Percentiles rank a stretch among this genome's conserved stretches.
Conservation (phyloP, 92 coral and sea anemone species). For the Phenganax stokvisi region DNA sequence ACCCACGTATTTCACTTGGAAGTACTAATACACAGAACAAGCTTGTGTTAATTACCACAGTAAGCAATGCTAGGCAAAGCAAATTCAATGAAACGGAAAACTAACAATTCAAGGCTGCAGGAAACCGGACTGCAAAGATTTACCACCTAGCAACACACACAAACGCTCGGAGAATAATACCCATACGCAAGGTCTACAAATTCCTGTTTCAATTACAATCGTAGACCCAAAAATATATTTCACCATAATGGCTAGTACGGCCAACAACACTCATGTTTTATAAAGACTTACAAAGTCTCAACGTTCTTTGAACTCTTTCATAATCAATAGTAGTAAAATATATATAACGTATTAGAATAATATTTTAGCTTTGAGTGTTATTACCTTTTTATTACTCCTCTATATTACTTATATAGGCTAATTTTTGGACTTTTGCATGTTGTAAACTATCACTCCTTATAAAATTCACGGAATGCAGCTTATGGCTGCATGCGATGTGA, state of each 20-base stretch:
- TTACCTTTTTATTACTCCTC: too few relatives aligned
- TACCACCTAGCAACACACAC: conserved; percentile 7
- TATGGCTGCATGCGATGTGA: too few relatives aligned
- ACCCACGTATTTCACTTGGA: neutral
- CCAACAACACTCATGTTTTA: conserved; percentile 9
- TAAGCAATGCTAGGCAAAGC: neutral
- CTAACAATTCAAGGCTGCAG: neutral
- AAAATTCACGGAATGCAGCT: too few relatives aligned
- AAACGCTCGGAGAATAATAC: neutral
- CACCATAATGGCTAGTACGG: neutral
- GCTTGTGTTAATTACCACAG: neutral
- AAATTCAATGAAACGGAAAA: neutral
- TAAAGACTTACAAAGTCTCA: too few relatives aligned
- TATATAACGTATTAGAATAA: too few relatives aligned
- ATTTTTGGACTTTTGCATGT: too few relatives aligned
- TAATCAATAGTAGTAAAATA: too few relatives aligned
- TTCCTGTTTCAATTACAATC: conserved; percentile 9
- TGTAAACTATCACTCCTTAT: too few relatives aligned
- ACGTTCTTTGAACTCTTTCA: too few relatives aligned
- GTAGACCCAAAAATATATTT: neutral
- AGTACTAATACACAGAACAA: neutral
- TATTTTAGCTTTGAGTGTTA: too few relatives aligned
- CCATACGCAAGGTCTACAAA: conserved; percentile 3
- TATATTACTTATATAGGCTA: too few relatives aligned
- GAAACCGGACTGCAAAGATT: neutral